These are phyloP conservation scores for Sisyra nigra DNA, from an alignment of 2,888 invertebrate genomes.

Conservation along the genomic window DNA sequence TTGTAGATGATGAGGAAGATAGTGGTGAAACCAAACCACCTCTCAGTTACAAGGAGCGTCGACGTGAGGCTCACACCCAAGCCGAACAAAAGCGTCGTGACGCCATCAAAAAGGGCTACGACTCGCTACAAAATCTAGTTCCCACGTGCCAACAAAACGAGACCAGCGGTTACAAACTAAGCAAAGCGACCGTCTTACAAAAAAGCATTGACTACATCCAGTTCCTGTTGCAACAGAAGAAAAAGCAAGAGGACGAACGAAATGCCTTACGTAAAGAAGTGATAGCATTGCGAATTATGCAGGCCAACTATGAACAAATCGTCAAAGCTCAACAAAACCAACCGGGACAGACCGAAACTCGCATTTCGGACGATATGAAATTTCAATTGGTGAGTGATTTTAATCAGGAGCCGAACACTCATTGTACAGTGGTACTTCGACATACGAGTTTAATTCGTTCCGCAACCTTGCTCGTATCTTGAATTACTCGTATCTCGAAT, in stretches of 20 bases:
- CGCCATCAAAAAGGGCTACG: constrained; percentile 95
- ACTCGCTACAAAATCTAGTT: constrained; percentile 80
- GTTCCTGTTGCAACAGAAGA: constrained; percentile 79
- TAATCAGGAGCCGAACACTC: too few relatives aligned
- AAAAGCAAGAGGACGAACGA: constrained; percentile 89
- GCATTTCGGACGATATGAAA: constrained; percentile 88
- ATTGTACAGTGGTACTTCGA: too few relatives aligned
- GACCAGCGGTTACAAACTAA: constrained; percentile 81
- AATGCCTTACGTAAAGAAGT: constrained; percentile 82
- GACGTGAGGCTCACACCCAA: constrained; percentile 89
- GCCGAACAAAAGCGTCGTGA: constrained; percentile 94
- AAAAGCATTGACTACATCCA: constrained; percentile 90
- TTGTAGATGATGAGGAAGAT: constrained; percentile 45
- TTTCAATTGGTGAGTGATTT: constrained; percentile 73
- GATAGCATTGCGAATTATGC: constrained; percentile 83
- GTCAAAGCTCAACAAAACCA: constrained; percentile 90
- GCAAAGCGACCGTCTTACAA: constrained; percentile 90
- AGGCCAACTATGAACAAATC: constrained; percentile 91
- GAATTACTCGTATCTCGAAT: too few relatives aligned
- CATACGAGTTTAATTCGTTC: too few relatives aligned
- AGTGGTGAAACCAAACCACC: constrained; percentile 38
- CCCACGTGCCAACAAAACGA: constrained; percentile 90
- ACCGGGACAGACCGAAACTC: constrained; percentile 71
- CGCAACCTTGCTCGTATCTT: too few relatives aligned
- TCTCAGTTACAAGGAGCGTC: constrained; percentile 79